A percentile compares a stretch with the other conserved stretches of the same genome.
These are phyloP conservation scores for Tenthredo amoena DNA, from an alignment of 2,888 invertebrate genomes.

Conservation along the genomic window DNA sequence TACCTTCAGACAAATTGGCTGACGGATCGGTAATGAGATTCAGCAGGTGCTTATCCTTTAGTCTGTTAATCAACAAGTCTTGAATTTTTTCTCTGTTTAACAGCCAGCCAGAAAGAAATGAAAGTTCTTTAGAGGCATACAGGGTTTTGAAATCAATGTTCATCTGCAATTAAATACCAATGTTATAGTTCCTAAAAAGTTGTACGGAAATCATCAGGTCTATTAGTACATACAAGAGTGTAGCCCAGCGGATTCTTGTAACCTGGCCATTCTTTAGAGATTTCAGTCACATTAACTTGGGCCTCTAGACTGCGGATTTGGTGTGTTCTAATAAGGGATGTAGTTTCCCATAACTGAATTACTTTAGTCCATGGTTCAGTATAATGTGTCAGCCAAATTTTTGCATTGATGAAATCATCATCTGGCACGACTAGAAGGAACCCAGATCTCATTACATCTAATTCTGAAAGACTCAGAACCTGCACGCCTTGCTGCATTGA, in stretches of 20 bases:
- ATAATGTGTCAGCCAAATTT: neutral
- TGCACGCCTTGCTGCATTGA: no score
- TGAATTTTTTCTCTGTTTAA: neutral
- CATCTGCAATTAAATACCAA: neutral
- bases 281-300: neutral
- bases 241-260: conserved; percentile 4
- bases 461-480: no score
- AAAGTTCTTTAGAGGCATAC: neutral
- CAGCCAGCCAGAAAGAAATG: neutral
- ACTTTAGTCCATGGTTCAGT: neutral
- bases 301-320: neutral
- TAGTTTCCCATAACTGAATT: neutral
- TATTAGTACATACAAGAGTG: neutral
- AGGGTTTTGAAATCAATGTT: conserved; percentile 1
- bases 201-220: neutral
- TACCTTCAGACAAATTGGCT: neutral
- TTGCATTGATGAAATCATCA: neutral
- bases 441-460: no score
- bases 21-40: no score
- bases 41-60: neutral
- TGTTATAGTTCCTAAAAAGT: neutral
- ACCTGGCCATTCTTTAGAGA: neutral
- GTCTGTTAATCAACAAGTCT: no score
- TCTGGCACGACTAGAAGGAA: neutral
- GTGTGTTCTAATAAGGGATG: neutral